A percentile compares a stretch with the other conserved stretches of the same genome.
phyloP scores from a whole-genome alignment of 2,113 vertebrate genomes.

The Poicephalus gulielmi region DNA sequence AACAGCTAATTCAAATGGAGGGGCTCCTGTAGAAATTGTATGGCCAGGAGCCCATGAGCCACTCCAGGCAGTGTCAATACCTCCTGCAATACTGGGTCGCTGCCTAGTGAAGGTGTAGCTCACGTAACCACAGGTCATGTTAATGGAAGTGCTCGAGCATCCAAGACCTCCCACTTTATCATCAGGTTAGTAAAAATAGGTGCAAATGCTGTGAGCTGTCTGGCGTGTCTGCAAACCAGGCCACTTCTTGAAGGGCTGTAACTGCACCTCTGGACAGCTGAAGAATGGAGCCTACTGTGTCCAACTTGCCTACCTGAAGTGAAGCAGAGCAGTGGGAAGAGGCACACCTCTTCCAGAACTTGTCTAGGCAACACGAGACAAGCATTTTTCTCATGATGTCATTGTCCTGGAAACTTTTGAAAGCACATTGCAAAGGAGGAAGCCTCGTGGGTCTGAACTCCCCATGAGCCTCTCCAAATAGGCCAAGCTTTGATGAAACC shows the following conservation, averaged over 20 bases:
- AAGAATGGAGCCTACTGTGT: not conserved
- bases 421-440: constrained; percentile 59
- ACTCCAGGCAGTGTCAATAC: not conserved
- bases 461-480: constrained; percentile 42
- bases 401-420: constrained; percentile 67
- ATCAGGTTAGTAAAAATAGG: not conserved
- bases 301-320: not conserved
- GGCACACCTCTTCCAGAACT: not conserved
- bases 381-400: constrained; percentile 63
- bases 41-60: not conserved
- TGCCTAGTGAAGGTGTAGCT: not conserved
- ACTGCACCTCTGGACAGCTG: not conserved
- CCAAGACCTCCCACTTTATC: not conserved
- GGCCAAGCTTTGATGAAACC: constrained; percentile 70
- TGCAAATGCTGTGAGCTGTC: not conserved
- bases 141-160: not conserved
- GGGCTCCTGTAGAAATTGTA: not conserved
- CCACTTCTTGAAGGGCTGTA: not conserved
- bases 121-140: not conserved
- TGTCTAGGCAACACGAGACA: constrained; percentile 44
- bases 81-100: fast-evolving
- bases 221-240: not conserved
- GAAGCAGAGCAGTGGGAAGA: not conserved
- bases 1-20: not conserved
- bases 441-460: constrained; percentile 67